Percentiles rank a stretch among this genome's conserved stretches.
Evolutionary conservation across 1,140 invertebrate species (phyloP).

Genomic region (Drepana arcuata): DNA sequence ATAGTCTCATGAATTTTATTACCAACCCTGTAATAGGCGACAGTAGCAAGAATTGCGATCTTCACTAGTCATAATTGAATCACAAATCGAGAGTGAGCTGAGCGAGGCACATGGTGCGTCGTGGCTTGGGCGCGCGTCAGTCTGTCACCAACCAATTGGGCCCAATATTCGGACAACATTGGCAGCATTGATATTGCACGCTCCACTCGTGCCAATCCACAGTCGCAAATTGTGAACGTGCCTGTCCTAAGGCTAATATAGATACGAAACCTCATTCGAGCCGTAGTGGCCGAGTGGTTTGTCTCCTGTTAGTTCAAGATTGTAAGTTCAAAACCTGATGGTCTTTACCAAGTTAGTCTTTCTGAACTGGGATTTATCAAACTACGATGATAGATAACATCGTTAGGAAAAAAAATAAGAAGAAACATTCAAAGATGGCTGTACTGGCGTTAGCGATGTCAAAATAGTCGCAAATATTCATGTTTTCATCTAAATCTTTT

Average conservation of each 20-base stretch:
- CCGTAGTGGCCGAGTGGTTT: too few relatives aligned
- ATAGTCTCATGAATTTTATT: conserved; percentile 38
- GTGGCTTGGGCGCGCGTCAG: conserved; percentile 1
- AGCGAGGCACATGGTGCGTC: too few relatives aligned
- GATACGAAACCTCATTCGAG: not conserved
- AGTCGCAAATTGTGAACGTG: conserved; percentile 31
- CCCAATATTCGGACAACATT: conserved; percentile 18
- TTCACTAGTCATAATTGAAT: conserved; percentile 28
- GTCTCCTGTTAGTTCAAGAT: too few relatives aligned
- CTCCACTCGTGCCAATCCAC: conserved; percentile 26
- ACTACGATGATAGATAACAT: too few relatives aligned
- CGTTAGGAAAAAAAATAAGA: too few relatives aligned
- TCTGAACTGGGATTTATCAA: too few relatives aligned
- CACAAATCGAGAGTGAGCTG: conserved; percentile 17
- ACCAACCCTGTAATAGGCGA: conserved; percentile 10
- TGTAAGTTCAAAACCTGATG: too few relatives aligned
- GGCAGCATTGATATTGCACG: conserved; percentile 26
- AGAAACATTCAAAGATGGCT: too few relatives aligned
- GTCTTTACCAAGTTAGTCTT: too few relatives aligned
- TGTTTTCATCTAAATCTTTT: too few relatives aligned
- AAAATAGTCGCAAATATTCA: too few relatives aligned
- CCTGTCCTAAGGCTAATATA: conserved; percentile 17
- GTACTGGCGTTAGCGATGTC: too few relatives aligned
- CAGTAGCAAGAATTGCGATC: conserved; percentile 16
- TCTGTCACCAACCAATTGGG: conserved; percentile 12